Evolutionary conservation across 1,140 invertebrate species (phyloP), one percentile per base, ranked within the genome.

Genomic region (Drosophila orosa): DNA sequence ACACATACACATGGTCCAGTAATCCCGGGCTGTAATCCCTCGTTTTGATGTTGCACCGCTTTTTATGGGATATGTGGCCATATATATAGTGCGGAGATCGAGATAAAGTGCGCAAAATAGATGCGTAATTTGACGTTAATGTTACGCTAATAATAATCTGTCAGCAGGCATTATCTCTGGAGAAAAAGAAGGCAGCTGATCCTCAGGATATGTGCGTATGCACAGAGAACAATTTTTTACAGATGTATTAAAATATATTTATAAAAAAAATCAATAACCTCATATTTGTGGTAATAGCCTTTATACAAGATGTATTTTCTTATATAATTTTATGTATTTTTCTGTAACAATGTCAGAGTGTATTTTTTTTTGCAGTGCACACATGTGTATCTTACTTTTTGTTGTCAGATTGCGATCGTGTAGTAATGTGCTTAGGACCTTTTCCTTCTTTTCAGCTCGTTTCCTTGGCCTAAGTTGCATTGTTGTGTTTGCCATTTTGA

Each of bases 71-170:
- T 56, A 37, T 71, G 44, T 71, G 52, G 50, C 40, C n/a, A n/a
- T n/a, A 58, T 56, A 60, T 62, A 62, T 35, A 59, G 60, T 40
- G 12, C 29, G 19, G 33, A 25, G 54, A 57, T 52, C 55, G 59
- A 86, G 82, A 87, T 86, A 86, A 87, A 87, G 84, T 87, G 83
- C 84, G 79, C 80, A 87, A 87, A 87, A 86, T 87, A 89, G 79
- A 87, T 87, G 67, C 79, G 83, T 90, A 90, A 90, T 90, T 90
- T 90, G 87, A 89, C 87, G 89, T 90, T 90, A 91, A 91, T 91
- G 90, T 91, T 91, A 86, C 90, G 90, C 90, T 90, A 91, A 91
- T 91, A 86, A 91, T 91, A 91, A 91, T 90, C 90, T 91, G 79
- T 90, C 87, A 90, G 87, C 79, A 85, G 67, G 62, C 69, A 90